Percentiles rank a stretch among this genome's conserved stretches.
These are phyloP conservation scores for Liasis olivaceus DNA, from an alignment of 2,797 vertebrate genomes.

Conservation along the genomic window DNA sequence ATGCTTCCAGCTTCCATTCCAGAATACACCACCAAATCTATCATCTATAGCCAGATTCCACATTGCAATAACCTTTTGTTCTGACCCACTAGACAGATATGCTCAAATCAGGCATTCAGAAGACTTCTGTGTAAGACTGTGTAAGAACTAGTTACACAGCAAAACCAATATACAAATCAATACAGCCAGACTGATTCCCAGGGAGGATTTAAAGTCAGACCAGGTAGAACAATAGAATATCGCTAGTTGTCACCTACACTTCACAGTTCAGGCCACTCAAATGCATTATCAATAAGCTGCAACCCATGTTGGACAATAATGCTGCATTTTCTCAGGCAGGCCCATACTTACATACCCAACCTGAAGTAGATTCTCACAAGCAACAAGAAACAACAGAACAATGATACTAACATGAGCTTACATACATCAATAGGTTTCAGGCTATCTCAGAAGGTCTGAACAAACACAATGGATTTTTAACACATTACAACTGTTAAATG, in stretches of 20 bases:
- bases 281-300: background rate
- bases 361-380: too few relatives aligned
- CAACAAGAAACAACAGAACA: too few relatives aligned
- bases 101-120: background rate
- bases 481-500: too few relatives aligned
- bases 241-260: background rate
- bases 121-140: background rate
- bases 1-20: background rate
- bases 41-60: too few relatives aligned
- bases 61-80: background rate
- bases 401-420: too few relatives aligned
- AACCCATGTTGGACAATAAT: too few relatives aligned
- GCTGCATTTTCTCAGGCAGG: too few relatives aligned
- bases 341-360: too few relatives aligned
- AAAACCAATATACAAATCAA: background rate
- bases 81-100: background rate
- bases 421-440: too few relatives aligned
- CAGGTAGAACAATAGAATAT: background rate
- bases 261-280: background rate
- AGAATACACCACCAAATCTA: background rate
- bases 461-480: too few relatives aligned
- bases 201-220: background rate
- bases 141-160: background rate
- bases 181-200: background rate
- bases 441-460: too few relatives aligned